Evolutionary conservation across 2,797 vertebrate genomes (phyloP), one percentile per base, ranked within the genome.

Genomic region (Pagetopsis macropterus): DNA sequence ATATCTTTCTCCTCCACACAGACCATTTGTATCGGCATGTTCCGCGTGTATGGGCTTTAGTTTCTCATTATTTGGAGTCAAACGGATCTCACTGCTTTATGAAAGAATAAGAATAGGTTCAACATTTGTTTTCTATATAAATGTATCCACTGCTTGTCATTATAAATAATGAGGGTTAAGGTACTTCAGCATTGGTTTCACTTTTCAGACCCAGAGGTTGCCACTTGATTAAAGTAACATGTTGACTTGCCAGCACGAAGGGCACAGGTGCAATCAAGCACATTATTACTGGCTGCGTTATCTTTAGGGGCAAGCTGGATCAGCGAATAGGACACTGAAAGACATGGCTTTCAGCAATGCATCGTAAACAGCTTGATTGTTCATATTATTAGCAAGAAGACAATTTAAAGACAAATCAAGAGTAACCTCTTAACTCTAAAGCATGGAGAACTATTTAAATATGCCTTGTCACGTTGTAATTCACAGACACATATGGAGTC

Each of bases 401-500:
- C 0, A 23, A n/a, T 50, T 33, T 21, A 31, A 70, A 70, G 49
- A 62, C 5, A 43, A 43, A 45, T 19, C 33, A 37, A 5, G 19
- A 65, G 3, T n/a, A 40, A 64, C 17, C 3, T 37, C 54, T 56
- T 16, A 9, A 19, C 60, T n/a, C 15, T 43, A n/a, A 45, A 65
- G 45, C 12, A 27, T 2, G 9, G n/a, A 57, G 27, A 16, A n/a
- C n/a, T 37, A 37, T 37, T 37, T 37, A 2, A 37, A 7, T 37
- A 37, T 27, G 16, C 31, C 5, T 31, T 31, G 27, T 8, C 33
- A 37, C 44, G 8, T 49, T 63, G 7, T 37, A 6, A 33, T 49
- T 43, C 17, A 27, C 3, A 31, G 54, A 59, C 62, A 65, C 61
- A 65, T 50, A 43, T 65, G 61, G 61, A 50, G 16, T 44, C 10